These are phyloP conservation scores for Hofmannophila pseudospretella DNA, from an alignment of 2,888 invertebrate species.

Conservation along the genomic window DNA sequence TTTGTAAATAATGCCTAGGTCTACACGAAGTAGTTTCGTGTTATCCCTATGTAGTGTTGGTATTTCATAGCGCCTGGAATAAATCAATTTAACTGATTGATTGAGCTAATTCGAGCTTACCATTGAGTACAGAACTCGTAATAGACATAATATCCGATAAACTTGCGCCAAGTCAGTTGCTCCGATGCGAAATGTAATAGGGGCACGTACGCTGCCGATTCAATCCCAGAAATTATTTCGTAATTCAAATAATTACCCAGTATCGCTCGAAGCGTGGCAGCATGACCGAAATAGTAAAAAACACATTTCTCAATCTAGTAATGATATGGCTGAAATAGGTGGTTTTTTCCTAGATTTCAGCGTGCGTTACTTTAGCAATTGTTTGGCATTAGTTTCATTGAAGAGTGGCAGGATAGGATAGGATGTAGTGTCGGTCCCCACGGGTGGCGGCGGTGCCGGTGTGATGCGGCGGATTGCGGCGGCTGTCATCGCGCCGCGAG, in stretches of 20 bases:
- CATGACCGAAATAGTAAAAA: slow-evolving; percentile 37
- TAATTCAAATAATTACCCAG: slow-evolving; percentile 55
- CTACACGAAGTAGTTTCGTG: slow-evolving; percentile 49
- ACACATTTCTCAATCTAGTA: slow-evolving; percentile 38
- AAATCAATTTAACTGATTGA: slow-evolving; percentile 4
- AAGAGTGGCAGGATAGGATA: slow-evolving; percentile 9
- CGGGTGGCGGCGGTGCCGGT: slow-evolving; percentile 9
- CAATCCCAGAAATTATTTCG: slow-evolving; percentile 52
- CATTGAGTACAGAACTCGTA: slow-evolving; percentile 21
- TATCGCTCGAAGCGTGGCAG: slow-evolving; percentile 39
- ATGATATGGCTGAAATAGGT: slow-evolving; percentile 41
- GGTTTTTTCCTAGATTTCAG: slow-evolving; percentile 23
- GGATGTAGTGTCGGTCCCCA: slow-evolving; percentile 9
- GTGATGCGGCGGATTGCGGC: slow-evolving; percentile 23
- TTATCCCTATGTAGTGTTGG: slow-evolving; percentile 53
- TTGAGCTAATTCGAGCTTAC: slow-evolving; percentile 4
- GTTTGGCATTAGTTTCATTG: slow-evolving; percentile 11
- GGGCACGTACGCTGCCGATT: slow-evolving; percentile 46
- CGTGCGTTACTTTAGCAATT: slow-evolving; percentile 14
- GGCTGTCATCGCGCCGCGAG: slow-evolving; percentile 42
- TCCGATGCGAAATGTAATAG: slow-evolving; percentile 38
- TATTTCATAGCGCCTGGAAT: slow-evolving; percentile 26
- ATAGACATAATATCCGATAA: slow-evolving; percentile 25
- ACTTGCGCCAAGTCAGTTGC: slow-evolving; percentile 32
- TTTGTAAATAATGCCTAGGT: slow-evolving; percentile 65